These are phyloP conservation scores for Stegophylla sp. DNA, from an alignment of 2,888 invertebrate species.

Conservation along the genomic window DNA sequence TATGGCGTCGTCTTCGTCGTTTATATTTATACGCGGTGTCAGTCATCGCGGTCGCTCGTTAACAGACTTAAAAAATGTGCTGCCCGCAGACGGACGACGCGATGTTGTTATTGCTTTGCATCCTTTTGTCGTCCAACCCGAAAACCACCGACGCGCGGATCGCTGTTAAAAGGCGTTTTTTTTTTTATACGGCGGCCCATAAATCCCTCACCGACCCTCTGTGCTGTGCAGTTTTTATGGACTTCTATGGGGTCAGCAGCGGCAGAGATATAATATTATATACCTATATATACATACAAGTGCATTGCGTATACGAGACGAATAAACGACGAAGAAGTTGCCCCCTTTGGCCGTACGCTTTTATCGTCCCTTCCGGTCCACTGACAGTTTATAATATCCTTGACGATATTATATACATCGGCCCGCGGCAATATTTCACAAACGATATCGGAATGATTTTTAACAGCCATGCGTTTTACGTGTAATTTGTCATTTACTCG, in stretches of 20 bases:
- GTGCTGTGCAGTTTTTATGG: background rate
- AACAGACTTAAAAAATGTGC: slow-evolving; percentile 39
- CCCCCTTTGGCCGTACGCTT: slow-evolving; percentile 48
- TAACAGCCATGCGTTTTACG: slow-evolving; percentile 26
- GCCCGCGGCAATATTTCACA: slow-evolving; percentile 14
- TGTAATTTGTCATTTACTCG: slow-evolving; percentile 27
- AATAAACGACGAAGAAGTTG: background rate
- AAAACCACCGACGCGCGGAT: slow-evolving; percentile 42
- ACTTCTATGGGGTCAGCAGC: no score
- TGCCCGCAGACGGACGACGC: slow-evolving; percentile 24
- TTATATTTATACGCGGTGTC: slow-evolving; percentile 53
- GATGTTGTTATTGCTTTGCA: slow-evolving; percentile 16
- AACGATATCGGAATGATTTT: slow-evolving; percentile 36
- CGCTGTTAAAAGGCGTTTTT: slow-evolving; percentile 40
- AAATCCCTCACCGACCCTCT: background rate
- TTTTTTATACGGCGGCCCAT: slow-evolving; percentile 26
- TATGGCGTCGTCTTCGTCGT: slow-evolving; percentile 8
- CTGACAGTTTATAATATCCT: slow-evolving; percentile 35
- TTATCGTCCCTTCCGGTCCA: slow-evolving; percentile 55
- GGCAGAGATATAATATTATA: no score
- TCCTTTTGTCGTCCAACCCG: slow-evolving; percentile 52
- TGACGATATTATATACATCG: background rate
- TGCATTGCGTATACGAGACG: no score
- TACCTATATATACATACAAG: no score
- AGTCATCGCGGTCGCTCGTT: slow-evolving; percentile 54